Conservation (phyloP, 1,140 invertebrate species). For the Gryon sp. region DNA sequence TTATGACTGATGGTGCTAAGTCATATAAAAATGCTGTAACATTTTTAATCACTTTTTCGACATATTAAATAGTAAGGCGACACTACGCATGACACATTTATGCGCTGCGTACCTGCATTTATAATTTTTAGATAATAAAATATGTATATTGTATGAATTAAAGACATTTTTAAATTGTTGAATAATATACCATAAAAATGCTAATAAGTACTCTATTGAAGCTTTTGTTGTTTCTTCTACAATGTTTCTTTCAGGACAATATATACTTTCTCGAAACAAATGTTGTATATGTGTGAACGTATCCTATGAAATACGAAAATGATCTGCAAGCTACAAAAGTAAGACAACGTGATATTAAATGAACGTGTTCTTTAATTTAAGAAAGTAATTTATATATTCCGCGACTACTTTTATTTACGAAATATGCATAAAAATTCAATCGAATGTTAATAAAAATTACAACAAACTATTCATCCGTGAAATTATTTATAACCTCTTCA, state of each 20-base stretch:
- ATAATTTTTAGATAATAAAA: too few relatives aligned
- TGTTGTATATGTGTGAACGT: slow-evolving; percentile 13
- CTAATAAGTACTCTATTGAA: slow-evolving; percentile 30
- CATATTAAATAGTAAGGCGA: too few relatives aligned
- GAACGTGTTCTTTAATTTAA: too few relatives aligned
- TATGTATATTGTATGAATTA: too few relatives aligned
- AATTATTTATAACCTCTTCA: slow-evolving; percentile 3
- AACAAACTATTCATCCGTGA: slow-evolving; percentile 14
- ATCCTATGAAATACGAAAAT: slow-evolving; percentile 24
- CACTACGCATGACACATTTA: too few relatives aligned
- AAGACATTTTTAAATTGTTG: too few relatives aligned
- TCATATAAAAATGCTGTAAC: slow-evolving; percentile 35
- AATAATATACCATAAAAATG: slow-evolving; percentile 35
- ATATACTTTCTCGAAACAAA: slow-evolving; percentile 21
- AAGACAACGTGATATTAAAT: too few relatives aligned
- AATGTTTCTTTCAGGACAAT: slow-evolving; percentile 4
- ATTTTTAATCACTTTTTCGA: too few relatives aligned
- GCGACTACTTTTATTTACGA: too few relatives aligned
- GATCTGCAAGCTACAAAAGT: slow-evolving; percentile 12
- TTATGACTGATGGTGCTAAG: slow-evolving; percentile 21
- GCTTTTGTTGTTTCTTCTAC: neutral
- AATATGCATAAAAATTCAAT: slow-evolving; percentile 5
- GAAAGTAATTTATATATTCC: neutral
- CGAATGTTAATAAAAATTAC: neutral
- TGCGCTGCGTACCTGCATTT: too few relatives aligned